These are phyloP conservation scores for Brachylomia viminalis DNA, from an alignment of 2,888 invertebrate species.

Conservation along the genomic window DNA sequence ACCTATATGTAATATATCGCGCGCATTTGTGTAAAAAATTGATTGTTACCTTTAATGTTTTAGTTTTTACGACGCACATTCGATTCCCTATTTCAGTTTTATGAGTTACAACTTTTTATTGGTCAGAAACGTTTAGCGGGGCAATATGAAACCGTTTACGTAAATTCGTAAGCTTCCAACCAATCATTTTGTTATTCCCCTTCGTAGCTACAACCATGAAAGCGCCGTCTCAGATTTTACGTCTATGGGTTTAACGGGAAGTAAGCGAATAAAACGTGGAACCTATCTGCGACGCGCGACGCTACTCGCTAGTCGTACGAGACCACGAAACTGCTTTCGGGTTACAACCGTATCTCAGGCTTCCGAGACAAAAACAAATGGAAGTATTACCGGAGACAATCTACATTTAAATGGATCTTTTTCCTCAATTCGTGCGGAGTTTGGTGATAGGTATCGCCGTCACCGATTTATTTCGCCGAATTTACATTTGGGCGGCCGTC, in stretches of 20 bases:
- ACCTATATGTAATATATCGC: conserved; percentile 3
- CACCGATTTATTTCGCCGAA: conserved; percentile 87
- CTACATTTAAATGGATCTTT: conserved; percentile 90
- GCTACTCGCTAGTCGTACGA: conserved; percentile 65
- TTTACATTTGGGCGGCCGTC: conserved; percentile 82
- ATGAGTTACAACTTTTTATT: conserved; percentile 64
- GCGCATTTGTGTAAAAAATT: conserved; percentile 49
- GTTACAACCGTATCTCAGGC: conserved; percentile 84
- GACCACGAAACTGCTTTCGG: conserved; percentile 81
- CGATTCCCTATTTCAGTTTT: conserved; percentile 62
- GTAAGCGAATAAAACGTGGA: conserved; percentile 66
- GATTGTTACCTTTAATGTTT: conserved; percentile 60
- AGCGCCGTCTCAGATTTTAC: conserved; percentile 52
- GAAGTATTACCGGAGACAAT: conserved; percentile 89
- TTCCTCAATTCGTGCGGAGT: conserved; percentile 89
- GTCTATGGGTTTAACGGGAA: conserved; percentile 67
- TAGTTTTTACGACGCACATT: conserved; percentile 66
- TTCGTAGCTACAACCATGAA: conserved; percentile 52
- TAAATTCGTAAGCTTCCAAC: conserved; percentile 60
- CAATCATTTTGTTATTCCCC: conserved; percentile 58
- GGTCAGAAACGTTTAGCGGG: conserved; percentile 58
- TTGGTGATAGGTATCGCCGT: conserved; percentile 88
- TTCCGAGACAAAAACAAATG: conserved; percentile 89
- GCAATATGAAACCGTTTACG: conserved; percentile 60
- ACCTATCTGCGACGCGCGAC: conserved; percentile 63